Percentiles rank a stretch among this genome's conserved stretches.
Evolutionary conservation across 2,113 vertebrate genomes (phyloP).

Genomic region (Aythya baeri): DNA sequence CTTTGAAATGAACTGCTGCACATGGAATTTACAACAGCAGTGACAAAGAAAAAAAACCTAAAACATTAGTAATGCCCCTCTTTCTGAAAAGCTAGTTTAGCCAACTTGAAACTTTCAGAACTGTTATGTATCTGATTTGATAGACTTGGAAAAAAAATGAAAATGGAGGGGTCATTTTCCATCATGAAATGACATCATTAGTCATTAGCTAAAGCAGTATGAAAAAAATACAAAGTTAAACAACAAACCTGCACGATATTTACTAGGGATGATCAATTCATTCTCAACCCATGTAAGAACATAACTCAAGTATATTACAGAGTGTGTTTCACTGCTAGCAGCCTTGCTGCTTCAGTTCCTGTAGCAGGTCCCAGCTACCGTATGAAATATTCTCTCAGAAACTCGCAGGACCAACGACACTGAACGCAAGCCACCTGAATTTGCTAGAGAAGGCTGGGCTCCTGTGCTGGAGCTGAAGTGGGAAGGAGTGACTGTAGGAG

Average conservation of each 20-base stretch:
- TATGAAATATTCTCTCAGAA: background rate
- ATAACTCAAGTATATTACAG: background rate
- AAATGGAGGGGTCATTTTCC: background rate
- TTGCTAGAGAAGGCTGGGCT: background rate
- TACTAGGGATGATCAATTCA: background rate
- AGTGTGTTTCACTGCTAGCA: fast-evolving
- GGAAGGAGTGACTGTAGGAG: background rate
- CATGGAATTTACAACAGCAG: background rate
- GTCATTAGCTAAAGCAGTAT: background rate
- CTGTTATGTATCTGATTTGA: background rate
- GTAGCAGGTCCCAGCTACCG: background rate
- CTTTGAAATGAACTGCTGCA: background rate
- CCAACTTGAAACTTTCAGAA: background rate
- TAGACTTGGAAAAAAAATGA: background rate
- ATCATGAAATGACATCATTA: background rate
- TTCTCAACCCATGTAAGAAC: background rate
- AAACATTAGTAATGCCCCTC: background rate
- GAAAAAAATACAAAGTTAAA: background rate
- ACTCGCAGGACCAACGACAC: background rate
- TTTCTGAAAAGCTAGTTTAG: background rate
- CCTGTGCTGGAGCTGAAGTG: background rate
- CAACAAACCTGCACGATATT: background rate
- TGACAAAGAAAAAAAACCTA: background rate
- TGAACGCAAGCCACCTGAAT: background rate
- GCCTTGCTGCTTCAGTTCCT: background rate